Conservation (phyloP, 2,113 vertebrate species). For the Cheilinus undulatus region DNA sequence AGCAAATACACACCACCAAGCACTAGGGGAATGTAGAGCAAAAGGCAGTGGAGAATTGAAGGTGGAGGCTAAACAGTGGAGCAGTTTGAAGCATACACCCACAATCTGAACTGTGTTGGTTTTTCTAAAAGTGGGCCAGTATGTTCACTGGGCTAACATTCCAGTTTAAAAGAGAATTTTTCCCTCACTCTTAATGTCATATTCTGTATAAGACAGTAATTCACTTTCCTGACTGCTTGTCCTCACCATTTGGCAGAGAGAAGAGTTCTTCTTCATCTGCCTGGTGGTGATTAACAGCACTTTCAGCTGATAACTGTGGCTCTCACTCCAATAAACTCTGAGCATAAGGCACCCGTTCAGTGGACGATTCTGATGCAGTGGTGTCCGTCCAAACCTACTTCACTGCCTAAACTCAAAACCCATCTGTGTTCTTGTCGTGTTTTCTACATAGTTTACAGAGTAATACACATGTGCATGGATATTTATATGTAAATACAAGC, state of each 20-base stretch:
- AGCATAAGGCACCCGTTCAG: conserved; percentile 76
- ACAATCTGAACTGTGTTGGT: conserved; percentile 38
- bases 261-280: conserved; percentile 42
- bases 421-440: conserved; percentile 23
- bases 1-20: conserved; percentile 95
- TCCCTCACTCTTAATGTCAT: conserved; percentile 18
- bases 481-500: conserved; percentile 52
- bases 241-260: conserved; percentile 40
- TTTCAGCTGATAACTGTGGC: conserved; percentile 43
- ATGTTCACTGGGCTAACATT: conserved; percentile 2
- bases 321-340: conserved; percentile 45
- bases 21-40: conserved; percentile 84
- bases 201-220: conserved; percentile 37
- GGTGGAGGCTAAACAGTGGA: conserved; percentile 80
- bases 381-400: conserved; percentile 39
- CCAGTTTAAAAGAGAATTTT: background rate
- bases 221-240: conserved; percentile 32
- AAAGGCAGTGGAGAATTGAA: conserved; percentile 78
- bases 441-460: conserved; percentile 51
- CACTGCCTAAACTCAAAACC: conserved; percentile 5
- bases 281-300: conserved; percentile 42
- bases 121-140: conserved; percentile 25
- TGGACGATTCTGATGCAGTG: conserved; percentile 52
- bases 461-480: conserved; percentile 51
- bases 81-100: conserved; percentile 69